phyloP scores from a whole-genome alignment of 2,797 vertebrate genomes.

The Schizopygopsis malacanthus region DNA sequence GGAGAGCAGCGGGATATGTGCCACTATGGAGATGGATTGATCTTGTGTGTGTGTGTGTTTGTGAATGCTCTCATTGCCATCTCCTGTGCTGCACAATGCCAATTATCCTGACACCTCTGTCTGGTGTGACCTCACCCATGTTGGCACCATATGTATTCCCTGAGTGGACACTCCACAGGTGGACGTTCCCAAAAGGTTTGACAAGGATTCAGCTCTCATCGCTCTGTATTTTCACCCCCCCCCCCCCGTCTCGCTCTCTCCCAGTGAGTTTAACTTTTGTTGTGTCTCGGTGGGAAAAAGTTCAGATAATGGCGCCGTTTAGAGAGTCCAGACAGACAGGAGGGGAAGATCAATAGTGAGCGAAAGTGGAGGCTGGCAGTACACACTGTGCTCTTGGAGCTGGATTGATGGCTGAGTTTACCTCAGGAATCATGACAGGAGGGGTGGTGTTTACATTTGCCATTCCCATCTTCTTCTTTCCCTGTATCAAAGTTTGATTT shows the following conservation, averaged over 20 bases:
- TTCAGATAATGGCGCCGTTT: slow-evolving; percentile 34
- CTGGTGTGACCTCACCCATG: slow-evolving; percentile 36
- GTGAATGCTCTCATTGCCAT: slow-evolving; percentile 46
- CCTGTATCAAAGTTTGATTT: slow-evolving; percentile 10
- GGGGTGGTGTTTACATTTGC: slow-evolving; percentile 32
- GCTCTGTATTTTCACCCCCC: too few relatives aligned
- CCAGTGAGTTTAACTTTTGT: slow-evolving; percentile 25
- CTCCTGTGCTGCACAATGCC: slow-evolving; percentile 14
- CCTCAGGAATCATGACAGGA: slow-evolving; percentile 11
- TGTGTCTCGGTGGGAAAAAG: slow-evolving; percentile 21
- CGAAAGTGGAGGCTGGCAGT: slow-evolving; percentile 28
- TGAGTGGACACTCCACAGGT: slow-evolving; percentile 28
- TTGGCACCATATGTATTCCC: slow-evolving; percentile 1
- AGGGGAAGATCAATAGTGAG: slow-evolving; percentile 35
- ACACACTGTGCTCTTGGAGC: slow-evolving; percentile 35
- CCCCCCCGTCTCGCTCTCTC: neutral
- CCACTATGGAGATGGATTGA: slow-evolving; percentile 40
- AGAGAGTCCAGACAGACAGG: slow-evolving; percentile 36
- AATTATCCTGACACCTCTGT: slow-evolving; percentile 41
- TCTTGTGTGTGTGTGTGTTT: slow-evolving; percentile 42
- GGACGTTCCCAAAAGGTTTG: neutral
- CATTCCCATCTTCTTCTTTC: neutral
- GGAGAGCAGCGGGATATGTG: slow-evolving; percentile 17
- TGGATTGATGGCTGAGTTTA: slow-evolving; percentile 29
- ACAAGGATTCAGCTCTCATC: neutral